A percentile compares a stretch with the other conserved stretches of the same genome.
Conservation (phyloP, 2,797 vertebrate genomes). For the Intellagama lesueurii region DNA sequence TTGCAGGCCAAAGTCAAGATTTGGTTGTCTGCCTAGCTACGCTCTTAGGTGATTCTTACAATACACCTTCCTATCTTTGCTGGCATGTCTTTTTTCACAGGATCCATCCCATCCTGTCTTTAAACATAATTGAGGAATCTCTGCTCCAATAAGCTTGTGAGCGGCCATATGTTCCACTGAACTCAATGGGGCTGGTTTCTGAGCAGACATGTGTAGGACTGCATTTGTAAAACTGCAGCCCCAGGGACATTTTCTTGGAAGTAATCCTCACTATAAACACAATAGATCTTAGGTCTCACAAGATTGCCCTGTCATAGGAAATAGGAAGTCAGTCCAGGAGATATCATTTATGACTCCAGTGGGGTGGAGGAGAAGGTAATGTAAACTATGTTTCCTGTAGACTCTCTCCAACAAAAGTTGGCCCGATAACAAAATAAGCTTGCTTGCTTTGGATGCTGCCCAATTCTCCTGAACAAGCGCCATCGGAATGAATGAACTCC, state of each 20-base stretch:
- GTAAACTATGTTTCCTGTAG: background rate
- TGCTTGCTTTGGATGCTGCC: constrained; percentile 7
- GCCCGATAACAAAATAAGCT: background rate
- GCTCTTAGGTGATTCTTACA: constrained; percentile 24
- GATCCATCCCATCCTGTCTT: rapidly evolving
- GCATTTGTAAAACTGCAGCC: background rate
- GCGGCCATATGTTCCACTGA: too few species aligned
- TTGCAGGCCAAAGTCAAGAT: constrained; percentile 57
- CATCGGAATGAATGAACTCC: background rate
- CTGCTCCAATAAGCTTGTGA: too few species aligned
- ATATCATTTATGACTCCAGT: background rate
- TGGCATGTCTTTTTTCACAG: background rate
- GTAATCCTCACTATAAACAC: background rate
- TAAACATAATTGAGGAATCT: background rate
- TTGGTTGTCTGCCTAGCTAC: constrained; percentile 53
- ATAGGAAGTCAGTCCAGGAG: background rate
- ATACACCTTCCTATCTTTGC: constrained; percentile 14
- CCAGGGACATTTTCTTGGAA: background rate
- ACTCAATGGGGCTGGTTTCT: background rate
- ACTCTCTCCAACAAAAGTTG: background rate
- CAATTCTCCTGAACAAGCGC: background rate
- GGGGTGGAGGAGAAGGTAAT: background rate
- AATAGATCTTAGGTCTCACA: background rate
- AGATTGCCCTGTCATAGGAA: background rate
- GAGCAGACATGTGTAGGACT: background rate